Percentiles rank a stretch among this genome's conserved stretches.
phyloP scores from a whole-genome alignment of 2,888 invertebrate species.

The Eledona agricola region DNA sequence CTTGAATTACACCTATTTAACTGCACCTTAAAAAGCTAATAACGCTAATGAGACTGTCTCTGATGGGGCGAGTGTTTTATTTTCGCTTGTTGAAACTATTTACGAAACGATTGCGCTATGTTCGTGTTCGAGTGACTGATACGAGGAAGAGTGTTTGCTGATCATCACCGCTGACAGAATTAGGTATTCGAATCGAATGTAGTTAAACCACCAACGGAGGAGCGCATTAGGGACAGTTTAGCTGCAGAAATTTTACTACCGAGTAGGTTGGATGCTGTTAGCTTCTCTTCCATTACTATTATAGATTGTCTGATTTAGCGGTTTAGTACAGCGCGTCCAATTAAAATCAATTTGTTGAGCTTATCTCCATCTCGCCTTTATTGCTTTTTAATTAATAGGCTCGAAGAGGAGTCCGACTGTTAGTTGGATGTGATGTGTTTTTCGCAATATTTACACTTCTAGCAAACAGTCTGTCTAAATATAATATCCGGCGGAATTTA shows the following conservation, averaged over 20 bases:
- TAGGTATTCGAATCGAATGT: too few relatives aligned
- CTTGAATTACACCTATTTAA: constrained; percentile 13
- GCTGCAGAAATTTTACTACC: too few relatives aligned
- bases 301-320: constrained; percentile 4
- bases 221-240: too few relatives aligned
- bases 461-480: constrained; percentile 15
- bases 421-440: constrained; percentile 4
- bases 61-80: too few relatives aligned
- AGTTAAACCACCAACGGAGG: too few relatives aligned
- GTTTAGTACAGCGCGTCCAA: constrained; percentile 3
- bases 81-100: too few relatives aligned
- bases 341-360: constrained; percentile 1
- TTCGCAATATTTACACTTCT: constrained; percentile 13
- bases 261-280: too few relatives aligned
- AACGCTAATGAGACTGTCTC: constrained; percentile 1
- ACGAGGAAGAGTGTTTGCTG: too few relatives aligned
- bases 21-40: constrained; percentile 3
- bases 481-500: constrained; percentile 25
- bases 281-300: constrained; percentile 6
- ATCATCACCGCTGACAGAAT: too few relatives aligned
- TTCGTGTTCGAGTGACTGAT: too few relatives aligned
- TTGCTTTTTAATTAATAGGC: constrained; percentile 21
- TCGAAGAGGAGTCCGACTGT: not conserved
- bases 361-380: constrained; percentile 7
- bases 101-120: too few relatives aligned